Percentiles rank a stretch among this genome's conserved stretches.
Conservation (phyloP, 2,797 vertebrate genomes). For the Muscicapa striata region DNA sequence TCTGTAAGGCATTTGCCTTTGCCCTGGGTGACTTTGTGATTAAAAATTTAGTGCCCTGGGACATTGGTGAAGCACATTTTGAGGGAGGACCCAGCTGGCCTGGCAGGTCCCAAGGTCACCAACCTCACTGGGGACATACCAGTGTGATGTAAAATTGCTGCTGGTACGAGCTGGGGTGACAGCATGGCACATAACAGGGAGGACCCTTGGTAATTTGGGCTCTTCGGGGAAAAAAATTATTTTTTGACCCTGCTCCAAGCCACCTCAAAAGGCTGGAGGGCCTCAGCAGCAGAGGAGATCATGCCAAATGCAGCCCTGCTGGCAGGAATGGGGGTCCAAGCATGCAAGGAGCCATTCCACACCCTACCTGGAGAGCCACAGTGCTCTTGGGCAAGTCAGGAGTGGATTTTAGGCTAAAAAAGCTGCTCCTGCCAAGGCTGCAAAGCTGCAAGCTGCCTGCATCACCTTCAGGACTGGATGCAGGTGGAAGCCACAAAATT, state of each 20-base stretch:
- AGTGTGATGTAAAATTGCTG: fast-evolving
- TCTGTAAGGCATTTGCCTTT: neutral
- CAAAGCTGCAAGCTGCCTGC: neutral
- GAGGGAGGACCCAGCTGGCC: neutral
- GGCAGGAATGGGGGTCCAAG: neutral
- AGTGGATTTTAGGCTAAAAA: neutral
- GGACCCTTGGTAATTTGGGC: neutral
- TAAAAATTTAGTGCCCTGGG: neutral
- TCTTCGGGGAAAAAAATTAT: neutral
- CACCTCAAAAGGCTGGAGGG: neutral
- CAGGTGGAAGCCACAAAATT: neutral
- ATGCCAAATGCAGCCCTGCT: neutral
- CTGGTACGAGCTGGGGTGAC: fast-evolving
- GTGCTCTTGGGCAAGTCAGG: neutral
- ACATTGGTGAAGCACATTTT: fast-evolving
- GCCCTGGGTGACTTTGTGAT: neutral
- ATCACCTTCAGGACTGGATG: neutral
- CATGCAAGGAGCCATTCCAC: neutral
- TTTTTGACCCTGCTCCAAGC: neutral
- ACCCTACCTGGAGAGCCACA: fast-evolving
- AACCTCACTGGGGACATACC: fast-evolving
- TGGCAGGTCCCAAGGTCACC: neutral
- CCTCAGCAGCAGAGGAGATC: neutral
- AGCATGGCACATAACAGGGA: neutral
- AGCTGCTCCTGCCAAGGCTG: neutral